Evolutionary conservation across 2,888 invertebrate genomes (phyloP).

Genomic region (Chironomus riparius): DNA sequence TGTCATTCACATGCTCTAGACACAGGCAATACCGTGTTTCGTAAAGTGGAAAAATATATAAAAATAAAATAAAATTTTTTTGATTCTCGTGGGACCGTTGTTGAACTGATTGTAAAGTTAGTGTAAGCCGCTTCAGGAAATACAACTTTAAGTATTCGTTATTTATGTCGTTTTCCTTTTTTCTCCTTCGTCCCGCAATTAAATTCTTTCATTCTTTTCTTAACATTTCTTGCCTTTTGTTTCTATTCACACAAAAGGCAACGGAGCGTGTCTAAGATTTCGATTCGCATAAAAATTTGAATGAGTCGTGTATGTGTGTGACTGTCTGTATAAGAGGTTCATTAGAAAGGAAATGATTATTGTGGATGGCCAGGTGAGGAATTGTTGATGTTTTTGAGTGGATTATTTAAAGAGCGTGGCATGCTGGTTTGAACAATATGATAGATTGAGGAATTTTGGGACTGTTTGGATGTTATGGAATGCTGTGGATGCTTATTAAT

Average conservation of each 20-base stretch:
- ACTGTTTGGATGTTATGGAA: too few relatives aligned
- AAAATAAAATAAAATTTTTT: too few relatives aligned
- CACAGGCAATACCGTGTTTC: too few relatives aligned
- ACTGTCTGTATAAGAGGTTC: neutral
- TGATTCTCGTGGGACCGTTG: neutral
- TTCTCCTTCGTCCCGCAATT: neutral
- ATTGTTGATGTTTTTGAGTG: neutral
- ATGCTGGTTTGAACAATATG: neutral
- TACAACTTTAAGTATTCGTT: constrained; percentile 12
- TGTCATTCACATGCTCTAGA: neutral
- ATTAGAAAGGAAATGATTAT: neutral
- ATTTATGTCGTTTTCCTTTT: neutral
- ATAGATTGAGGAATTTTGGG: too few relatives aligned
- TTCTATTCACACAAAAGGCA: constrained; percentile 20
- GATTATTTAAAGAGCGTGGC: neutral
- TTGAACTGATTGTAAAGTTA: neutral
- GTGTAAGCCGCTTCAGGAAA: constrained; percentile 14
- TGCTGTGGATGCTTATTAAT: too few relatives aligned
- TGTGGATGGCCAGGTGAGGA: neutral
- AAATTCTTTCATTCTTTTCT: neutral
- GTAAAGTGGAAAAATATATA: too few relatives aligned
- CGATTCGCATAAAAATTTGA: neutral
- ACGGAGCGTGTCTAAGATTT: constrained; percentile 25
- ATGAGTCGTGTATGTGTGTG: neutral
- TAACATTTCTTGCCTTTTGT: constrained; percentile 3